Percentiles rank a stretch among this genome's conserved stretches.
phyloP scores from a whole-genome alignment of 1,140 invertebrate species.

The Physella acuta region DNA sequence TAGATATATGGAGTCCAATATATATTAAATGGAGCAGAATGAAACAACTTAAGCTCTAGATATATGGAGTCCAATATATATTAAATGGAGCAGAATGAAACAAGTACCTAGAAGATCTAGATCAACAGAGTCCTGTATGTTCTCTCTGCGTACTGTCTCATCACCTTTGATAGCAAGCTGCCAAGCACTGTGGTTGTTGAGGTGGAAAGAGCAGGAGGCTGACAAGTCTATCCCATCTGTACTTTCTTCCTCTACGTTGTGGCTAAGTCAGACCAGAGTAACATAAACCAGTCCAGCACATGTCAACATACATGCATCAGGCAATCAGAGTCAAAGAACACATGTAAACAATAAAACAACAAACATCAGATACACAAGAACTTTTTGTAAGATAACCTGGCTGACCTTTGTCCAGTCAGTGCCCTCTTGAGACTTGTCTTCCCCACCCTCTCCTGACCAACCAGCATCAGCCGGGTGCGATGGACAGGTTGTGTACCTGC shows the following conservation, averaged over 20 bases:
- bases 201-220: constrained; percentile 51
- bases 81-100: too few species aligned
- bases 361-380: background rate
- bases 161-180: constrained; percentile 41
- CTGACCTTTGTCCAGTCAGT: constrained; percentile 50
- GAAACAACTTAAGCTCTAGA: too few species aligned
- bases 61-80: too few species aligned
- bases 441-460: constrained; percentile 54
- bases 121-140: constrained; percentile 27
- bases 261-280: constrained; percentile 25
- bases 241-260: constrained; percentile 33
- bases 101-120: constrained; percentile 36
- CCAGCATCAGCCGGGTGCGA: constrained; percentile 56
- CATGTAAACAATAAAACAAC: too few species aligned
- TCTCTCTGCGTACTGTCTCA: constrained; percentile 28
- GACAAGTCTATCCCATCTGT: constrained; percentile 52
- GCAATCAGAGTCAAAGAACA: too few species aligned
- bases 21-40: too few species aligned
- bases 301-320: background rate
- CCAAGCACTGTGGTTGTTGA: constrained; percentile 40
- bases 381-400: background rate
- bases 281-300: too few species aligned
- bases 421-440: constrained; percentile 56
- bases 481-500: constrained; percentile 54
- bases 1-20: too few species aligned